These are phyloP conservation scores for Pocota personata DNA, from an alignment of 2,888 invertebrate genomes.

Conservation along the genomic window DNA sequence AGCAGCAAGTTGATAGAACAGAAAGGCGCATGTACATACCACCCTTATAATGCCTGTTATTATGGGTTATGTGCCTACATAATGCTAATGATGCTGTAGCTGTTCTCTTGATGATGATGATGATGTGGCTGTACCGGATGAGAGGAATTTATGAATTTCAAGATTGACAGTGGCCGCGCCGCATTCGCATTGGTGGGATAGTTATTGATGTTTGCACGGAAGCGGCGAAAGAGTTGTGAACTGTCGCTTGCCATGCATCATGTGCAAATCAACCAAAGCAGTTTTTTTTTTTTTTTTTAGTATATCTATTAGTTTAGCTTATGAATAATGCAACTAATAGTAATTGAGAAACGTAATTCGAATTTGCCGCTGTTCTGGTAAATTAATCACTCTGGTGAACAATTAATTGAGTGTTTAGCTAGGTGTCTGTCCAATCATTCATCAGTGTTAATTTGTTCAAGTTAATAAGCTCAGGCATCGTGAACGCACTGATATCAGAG, in stretches of 20 bases:
- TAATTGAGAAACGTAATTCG: slow-evolving; percentile 37
- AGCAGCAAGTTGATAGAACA: slow-evolving; percentile 53
- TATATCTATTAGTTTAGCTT: neutral
- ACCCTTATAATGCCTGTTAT: slow-evolving; percentile 71
- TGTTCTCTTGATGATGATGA: slow-evolving; percentile 39
- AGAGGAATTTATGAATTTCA: slow-evolving; percentile 71
- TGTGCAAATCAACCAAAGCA: slow-evolving; percentile 21
- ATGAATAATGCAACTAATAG: slow-evolving; percentile 47
- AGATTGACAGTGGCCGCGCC: slow-evolving; percentile 64
- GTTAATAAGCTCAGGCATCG: slow-evolving; percentile 53
- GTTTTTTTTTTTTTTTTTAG: neutral
- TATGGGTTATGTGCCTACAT: slow-evolving; percentile 71
- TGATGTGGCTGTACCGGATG: slow-evolving; percentile 66
- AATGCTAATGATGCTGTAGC: slow-evolving; percentile 69
- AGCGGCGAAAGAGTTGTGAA: slow-evolving; percentile 60
- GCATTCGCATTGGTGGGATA: slow-evolving; percentile 61
- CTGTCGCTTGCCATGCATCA: slow-evolving; percentile 5
- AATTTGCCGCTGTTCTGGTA: slow-evolving; percentile 20
- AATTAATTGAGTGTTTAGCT: slow-evolving; percentile 69
- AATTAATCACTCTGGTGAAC: slow-evolving; percentile 53
- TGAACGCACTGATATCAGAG: slow-evolving; percentile 35
- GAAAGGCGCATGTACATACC: slow-evolving; percentile 62
- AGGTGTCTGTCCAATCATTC: slow-evolving; percentile 58
- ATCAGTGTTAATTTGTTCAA: slow-evolving; percentile 66
- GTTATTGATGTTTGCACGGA: slow-evolving; percentile 26